phyloP scores from a whole-genome alignment of 64 coral and sea anemone genomes.

The Actinia tenebrosa region DNA sequence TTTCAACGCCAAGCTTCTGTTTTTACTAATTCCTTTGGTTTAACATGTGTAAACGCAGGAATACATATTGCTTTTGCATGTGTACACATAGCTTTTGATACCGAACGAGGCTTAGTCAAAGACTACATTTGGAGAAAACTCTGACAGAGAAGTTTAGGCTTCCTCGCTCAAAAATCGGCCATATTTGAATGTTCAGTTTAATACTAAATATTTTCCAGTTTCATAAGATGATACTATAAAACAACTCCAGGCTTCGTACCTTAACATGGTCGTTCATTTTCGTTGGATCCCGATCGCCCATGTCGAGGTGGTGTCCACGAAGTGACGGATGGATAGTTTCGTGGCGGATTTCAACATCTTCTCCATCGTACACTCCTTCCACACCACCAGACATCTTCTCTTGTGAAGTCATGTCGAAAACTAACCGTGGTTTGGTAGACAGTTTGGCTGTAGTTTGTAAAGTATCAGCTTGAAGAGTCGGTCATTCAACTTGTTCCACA shows the following conservation, averaged over 20 bases:
- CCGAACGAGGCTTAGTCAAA: no score
- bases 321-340: neutral
- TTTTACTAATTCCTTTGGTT: no score
- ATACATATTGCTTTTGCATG: no score
- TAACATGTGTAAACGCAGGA: no score
- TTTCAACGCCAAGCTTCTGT: no score
- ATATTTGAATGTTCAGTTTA: no score
- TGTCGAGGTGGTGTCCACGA: slow-evolving; percentile 48
- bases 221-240: no score
- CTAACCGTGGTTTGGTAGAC: slow-evolving; percentile 5
- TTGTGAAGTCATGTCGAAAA: slow-evolving; percentile 18
- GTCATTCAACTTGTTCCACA: neutral
- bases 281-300: slow-evolving; percentile 46
- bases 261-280: slow-evolving; percentile 2
- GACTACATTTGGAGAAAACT: no score
- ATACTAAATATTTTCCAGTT: no score
- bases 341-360: neutral
- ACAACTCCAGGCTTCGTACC: neutral
- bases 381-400: neutral
- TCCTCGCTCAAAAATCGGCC: no score
- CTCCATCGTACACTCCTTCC: neutral
- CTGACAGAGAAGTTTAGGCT: no score
- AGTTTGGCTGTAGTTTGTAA: neutral
- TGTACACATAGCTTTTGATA: no score
- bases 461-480: neutral